These are phyloP conservation scores for Percopsis transmontana DNA, from an alignment of 2,113 vertebrate species.

Conservation along the genomic window DNA sequence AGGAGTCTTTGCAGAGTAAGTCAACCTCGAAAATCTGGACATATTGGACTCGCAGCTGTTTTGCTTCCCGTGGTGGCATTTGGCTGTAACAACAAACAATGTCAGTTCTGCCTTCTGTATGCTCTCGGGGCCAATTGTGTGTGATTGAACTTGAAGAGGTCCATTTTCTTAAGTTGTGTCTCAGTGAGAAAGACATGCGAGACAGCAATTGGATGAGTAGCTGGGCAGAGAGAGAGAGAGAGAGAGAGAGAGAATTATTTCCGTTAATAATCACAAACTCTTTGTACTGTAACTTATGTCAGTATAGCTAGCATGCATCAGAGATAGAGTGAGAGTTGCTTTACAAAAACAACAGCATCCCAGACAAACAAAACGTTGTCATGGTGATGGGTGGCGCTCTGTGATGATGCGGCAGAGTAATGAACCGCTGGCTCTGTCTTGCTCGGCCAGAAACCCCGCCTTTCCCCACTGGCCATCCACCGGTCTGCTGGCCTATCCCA, in stretches of 20 bases:
- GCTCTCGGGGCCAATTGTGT: slow-evolving; percentile 45
- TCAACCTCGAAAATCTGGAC: slow-evolving; percentile 37
- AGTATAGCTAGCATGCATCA: slow-evolving; percentile 5
- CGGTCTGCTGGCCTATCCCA: neutral
- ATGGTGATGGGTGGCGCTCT: too few relatives aligned
- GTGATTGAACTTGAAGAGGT: slow-evolving; percentile 51
- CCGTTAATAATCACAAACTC: slow-evolving; percentile 10
- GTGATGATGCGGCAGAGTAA: too few relatives aligned
- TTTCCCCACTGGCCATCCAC: too few relatives aligned
- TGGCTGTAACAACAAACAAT: slow-evolving; percentile 61
- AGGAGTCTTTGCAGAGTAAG: slow-evolving; percentile 40
- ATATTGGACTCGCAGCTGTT: slow-evolving; percentile 43
- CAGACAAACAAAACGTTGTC: too few relatives aligned
- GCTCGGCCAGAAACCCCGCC: too few relatives aligned
- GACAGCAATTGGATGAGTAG: slow-evolving; percentile 16
- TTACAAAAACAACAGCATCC: too few relatives aligned
- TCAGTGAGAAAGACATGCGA: slow-evolving; percentile 3
- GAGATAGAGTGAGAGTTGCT: neutral
- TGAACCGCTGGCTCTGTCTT: too few relatives aligned
- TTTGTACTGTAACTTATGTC: neutral
- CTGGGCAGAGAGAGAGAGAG: slow-evolving; percentile 6
- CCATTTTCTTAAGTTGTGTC: slow-evolving; percentile 38
- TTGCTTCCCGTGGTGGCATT: slow-evolving; percentile 35
- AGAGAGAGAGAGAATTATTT: neutral
- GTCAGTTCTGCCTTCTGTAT: slow-evolving; percentile 45